Percentiles rank a stretch among this genome's conserved stretches.
These are phyloP conservation scores for Pinctada fucata DNA, from an alignment of 2,888 invertebrate genomes.

Conservation along the genomic window DNA sequence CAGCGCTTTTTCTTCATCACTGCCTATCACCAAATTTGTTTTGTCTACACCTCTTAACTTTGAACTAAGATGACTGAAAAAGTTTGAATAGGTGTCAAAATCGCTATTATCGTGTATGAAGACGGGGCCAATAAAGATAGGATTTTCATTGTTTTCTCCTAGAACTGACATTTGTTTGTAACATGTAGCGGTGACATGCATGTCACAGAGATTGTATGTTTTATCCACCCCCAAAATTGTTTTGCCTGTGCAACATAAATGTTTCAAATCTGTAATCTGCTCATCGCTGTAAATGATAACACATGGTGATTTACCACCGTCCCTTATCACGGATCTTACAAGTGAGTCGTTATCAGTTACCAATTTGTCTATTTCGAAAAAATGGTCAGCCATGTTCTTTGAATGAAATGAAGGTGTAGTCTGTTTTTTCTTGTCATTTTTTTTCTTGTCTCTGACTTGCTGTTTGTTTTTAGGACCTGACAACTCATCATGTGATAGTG, in stretches of 20 bases:
- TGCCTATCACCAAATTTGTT: not conserved
- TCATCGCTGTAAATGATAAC: conserved; percentile 13
- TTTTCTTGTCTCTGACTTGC: conserved; percentile 9
- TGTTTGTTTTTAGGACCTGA: not conserved
- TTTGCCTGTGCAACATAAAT: conserved; percentile 8
- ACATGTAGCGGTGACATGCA: conserved; percentile 19
- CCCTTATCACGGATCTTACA: conserved; percentile 10
- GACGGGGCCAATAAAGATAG: conserved; percentile 11
- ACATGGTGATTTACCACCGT: conserved; percentile 22
- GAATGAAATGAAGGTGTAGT: not conserved
- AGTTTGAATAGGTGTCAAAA: not conserved
- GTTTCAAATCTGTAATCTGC: conserved; percentile 11
- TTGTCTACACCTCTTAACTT: not conserved
- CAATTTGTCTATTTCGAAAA: conserved; percentile 20
- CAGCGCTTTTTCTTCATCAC: conserved; percentile 3
- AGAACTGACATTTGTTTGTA: not conserved
- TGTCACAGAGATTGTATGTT: conserved; percentile 14
- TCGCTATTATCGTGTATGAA: conserved; percentile 11
- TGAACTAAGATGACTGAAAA: not conserved
- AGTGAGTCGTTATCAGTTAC: not conserved
- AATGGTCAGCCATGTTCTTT: conserved; percentile 13
- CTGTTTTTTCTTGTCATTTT: conserved; percentile 7
- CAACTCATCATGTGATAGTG: not conserved
- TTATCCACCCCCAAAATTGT: not conserved
- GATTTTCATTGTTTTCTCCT: not conserved